Percentiles rank a stretch among this genome's conserved stretches.
These are phyloP conservation scores for Neodontobutis hainanensis DNA, from an alignment of 2,113 vertebrate genomes.

Conservation along the genomic window DNA sequence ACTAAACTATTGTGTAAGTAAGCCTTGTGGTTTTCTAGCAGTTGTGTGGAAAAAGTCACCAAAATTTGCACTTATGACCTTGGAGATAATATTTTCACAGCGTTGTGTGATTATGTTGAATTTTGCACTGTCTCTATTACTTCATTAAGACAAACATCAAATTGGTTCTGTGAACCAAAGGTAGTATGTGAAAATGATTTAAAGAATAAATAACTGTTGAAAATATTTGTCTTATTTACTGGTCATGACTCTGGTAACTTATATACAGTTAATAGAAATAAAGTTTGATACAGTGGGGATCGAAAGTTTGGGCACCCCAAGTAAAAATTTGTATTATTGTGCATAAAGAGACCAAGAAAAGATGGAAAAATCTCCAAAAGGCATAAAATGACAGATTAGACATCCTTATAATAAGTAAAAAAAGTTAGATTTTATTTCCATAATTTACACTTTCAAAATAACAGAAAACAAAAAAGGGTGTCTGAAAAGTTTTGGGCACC, in stretches of 20 bases:
- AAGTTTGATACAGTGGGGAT: too few species aligned
- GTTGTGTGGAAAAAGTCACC: constrained; percentile 51
- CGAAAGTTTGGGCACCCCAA: too few species aligned
- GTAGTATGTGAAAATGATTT: constrained; percentile 61
- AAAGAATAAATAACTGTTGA: constrained; percentile 60
- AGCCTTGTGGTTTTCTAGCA: constrained; percentile 53
- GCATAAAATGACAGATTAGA: too few species aligned
- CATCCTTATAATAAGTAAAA: too few species aligned
- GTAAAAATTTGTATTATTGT: too few species aligned
- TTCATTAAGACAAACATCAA: constrained; percentile 58
- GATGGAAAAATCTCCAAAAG: too few species aligned
- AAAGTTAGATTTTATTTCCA: too few species aligned
- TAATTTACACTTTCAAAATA: too few species aligned
- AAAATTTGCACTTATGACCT: constrained; percentile 54
- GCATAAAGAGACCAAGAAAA: too few species aligned
- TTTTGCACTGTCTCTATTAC: constrained; percentile 66
- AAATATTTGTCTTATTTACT: constrained; percentile 29
- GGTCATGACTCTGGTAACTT: background rate
- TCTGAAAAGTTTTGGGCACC: too few species aligned
- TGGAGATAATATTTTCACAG: constrained; percentile 49
- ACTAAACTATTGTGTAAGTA: constrained; percentile 29
- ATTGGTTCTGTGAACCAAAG: constrained; percentile 82
- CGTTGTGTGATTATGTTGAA: constrained; percentile 40
- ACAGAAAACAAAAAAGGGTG: too few species aligned
- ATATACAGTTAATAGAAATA: too few species aligned